phyloP scores from a whole-genome alignment of 2,113 vertebrate species.

The Eupsittula cactorum region DNA sequence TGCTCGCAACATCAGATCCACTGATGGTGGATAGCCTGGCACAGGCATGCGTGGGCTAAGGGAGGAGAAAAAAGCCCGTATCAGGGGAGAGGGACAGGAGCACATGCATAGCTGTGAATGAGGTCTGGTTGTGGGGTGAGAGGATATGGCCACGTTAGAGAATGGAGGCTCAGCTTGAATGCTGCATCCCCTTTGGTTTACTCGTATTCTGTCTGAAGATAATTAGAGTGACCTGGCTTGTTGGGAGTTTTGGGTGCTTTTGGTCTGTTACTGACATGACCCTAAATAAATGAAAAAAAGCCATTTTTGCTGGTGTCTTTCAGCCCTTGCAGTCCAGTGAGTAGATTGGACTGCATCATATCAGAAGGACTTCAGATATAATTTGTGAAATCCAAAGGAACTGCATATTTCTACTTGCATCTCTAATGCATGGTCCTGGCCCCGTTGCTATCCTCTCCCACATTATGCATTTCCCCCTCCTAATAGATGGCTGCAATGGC shows the following conservation, averaged over 20 bases:
- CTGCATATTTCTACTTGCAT: fast-evolving
- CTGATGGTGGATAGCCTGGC: constrained; percentile 35
- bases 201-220: fast-evolving
- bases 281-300: background rate
- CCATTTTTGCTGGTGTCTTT: background rate
- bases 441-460: background rate
- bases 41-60: background rate
- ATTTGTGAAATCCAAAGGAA: background rate
- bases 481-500: background rate
- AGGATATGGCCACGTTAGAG: fast-evolving
- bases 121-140: background rate
- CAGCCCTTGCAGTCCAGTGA: background rate
- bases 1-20: constrained; percentile 22
- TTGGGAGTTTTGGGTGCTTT: background rate
- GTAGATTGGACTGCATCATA: no score
- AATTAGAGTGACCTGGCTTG: fast-evolving
- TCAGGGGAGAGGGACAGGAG: background rate
- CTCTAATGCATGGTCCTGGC: background rate
- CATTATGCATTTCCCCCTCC: background rate
- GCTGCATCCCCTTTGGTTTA: background rate
- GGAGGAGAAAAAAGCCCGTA: background rate
- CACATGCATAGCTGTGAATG: fast-evolving
- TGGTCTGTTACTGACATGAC: background rate
- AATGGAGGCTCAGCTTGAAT: fast-evolving
- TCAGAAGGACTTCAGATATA: background rate